phyloP scores from a whole-genome alignment of 2,113 vertebrate genomes.

The Crocuta crocuta region DNA sequence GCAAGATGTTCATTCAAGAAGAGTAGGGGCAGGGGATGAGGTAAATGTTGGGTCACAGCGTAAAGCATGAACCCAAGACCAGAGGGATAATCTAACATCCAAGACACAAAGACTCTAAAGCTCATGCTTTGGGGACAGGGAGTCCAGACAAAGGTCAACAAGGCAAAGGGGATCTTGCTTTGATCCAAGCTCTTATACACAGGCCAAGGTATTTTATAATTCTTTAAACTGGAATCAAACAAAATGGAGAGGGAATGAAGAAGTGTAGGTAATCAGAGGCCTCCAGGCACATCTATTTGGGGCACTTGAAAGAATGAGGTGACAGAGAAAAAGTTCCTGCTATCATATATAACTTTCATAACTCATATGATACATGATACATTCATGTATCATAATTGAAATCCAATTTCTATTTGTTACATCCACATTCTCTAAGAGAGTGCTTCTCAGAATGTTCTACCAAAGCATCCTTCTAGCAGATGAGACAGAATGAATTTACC shows the following conservation, averaged over 20 bases:
- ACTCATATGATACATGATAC: not conserved
- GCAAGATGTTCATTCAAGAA: not conserved
- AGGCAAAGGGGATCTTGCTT: not conserved
- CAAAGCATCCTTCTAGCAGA: not conserved
- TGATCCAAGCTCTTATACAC: not conserved
- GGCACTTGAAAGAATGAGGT: not conserved
- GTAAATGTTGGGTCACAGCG: not conserved
- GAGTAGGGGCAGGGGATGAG: not conserved
- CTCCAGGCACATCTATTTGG: not conserved
- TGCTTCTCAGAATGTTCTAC: conserved; percentile 1
- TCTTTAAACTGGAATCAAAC: not conserved
- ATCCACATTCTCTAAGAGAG: not conserved
- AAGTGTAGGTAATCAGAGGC: not conserved
- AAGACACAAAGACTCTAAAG: not conserved
- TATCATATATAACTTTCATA: not conserved
- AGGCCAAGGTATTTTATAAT: not conserved
- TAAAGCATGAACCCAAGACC: not conserved
- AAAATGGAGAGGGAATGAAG: not conserved
- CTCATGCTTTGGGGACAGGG: not conserved
- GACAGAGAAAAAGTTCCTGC: not conserved
- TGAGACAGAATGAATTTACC: not conserved
- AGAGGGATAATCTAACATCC: not conserved
- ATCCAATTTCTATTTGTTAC: not conserved
- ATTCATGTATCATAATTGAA: conserved; percentile 35
- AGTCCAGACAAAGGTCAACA: not conserved